phyloP scores from a whole-genome alignment of 2,888 invertebrate genomes.

The Trichogramma dendrolimi region DNA sequence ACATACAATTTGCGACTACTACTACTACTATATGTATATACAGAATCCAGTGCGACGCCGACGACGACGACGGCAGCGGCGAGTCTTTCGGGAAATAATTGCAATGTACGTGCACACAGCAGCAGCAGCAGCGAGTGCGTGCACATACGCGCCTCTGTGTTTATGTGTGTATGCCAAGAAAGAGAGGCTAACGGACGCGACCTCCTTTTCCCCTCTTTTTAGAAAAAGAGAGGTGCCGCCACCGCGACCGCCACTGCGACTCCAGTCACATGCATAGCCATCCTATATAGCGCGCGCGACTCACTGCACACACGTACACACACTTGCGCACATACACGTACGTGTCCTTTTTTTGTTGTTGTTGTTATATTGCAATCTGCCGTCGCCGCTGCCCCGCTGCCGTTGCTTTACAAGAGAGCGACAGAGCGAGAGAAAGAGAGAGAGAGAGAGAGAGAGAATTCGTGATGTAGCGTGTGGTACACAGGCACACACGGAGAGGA shows the following conservation, averaged over 20 bases:
- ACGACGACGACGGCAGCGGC: constrained; percentile 1
- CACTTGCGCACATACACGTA: not conserved
- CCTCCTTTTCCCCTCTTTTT: constrained; percentile 22
- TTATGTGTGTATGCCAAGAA: constrained; percentile 21
- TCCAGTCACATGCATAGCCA: constrained; percentile 1
- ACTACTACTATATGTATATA: no score
- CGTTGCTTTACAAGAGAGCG: not conserved
- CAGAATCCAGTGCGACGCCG: constrained; percentile 11
- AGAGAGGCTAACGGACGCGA: constrained; percentile 14
- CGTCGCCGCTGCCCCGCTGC: not conserved
- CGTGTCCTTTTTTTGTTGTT: not conserved
- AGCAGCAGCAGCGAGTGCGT: no score
- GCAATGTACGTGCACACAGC: not conserved
- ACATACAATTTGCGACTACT: constrained; percentile 28
- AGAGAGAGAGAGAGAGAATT: not conserved
- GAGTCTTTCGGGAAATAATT: constrained; percentile 29
- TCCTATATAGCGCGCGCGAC: not conserved
- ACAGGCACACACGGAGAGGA: constrained; percentile 9
- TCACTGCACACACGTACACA: not conserved
- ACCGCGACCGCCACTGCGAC: constrained; percentile 11
- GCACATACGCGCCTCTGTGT: constrained; percentile 8
- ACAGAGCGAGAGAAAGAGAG: not conserved
- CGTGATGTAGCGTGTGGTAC: not conserved
- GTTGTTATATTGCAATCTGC: constrained; percentile 7
- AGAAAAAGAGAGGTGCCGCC: not conserved